These are phyloP conservation scores for Gallirallus australis DNA, from an alignment of 2,797 vertebrate genomes.

Conservation along the genomic window DNA sequence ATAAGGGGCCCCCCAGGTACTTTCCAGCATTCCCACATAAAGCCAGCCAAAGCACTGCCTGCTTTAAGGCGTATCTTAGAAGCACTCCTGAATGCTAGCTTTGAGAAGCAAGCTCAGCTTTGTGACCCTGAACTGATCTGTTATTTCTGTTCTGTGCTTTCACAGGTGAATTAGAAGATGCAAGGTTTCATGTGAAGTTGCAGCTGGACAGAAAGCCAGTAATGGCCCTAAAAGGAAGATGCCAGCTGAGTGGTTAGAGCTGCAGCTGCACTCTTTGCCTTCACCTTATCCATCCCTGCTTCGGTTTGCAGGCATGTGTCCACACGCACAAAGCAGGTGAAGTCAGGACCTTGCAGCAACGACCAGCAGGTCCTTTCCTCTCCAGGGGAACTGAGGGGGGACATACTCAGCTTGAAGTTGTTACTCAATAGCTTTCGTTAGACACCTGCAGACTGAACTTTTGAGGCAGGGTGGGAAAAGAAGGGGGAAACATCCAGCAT, in stretches of 20 bases:
- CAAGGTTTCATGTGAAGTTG: not conserved
- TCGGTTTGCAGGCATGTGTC: accelerated
- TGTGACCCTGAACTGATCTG: not conserved
- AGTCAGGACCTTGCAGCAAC: not conserved
- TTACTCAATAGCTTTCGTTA: accelerated
- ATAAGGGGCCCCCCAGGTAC: not conserved
- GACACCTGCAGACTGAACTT: not conserved
- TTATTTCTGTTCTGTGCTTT: not conserved
- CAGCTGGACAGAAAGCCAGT: not conserved
- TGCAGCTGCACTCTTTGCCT: not conserved
- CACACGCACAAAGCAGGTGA: accelerated
- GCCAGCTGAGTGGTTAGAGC: not conserved
- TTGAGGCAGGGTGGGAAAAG: not conserved
- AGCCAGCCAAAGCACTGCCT: not conserved
- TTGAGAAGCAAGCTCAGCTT: not conserved
- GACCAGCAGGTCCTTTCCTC: not conserved
- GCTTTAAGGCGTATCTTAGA: not conserved
- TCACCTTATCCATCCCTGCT: not conserved
- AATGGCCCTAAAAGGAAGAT: not conserved
- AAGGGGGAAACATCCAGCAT: not conserved
- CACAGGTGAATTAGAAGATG: not conserved
- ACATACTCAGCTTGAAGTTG: not conserved
- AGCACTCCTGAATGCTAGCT: accelerated
- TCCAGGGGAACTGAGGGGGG: not conserved
- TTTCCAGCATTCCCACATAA: not conserved